phyloP scores from a whole-genome alignment of 2,797 vertebrate species.

The Clarias pachynema region DNA sequence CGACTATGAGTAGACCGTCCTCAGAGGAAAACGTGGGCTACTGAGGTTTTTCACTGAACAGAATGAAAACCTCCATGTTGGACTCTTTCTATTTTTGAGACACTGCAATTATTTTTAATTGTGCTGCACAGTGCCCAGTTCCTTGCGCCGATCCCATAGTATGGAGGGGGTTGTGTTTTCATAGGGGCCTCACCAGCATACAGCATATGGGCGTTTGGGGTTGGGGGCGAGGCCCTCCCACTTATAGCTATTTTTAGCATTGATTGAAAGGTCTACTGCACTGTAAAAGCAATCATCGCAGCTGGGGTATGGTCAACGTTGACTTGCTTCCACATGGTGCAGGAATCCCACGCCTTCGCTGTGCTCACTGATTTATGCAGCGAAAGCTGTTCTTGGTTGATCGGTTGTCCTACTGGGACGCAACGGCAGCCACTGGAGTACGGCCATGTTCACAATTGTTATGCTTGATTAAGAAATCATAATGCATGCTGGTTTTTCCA shows the following conservation, averaged over 20 bases:
- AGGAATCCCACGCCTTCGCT: background rate
- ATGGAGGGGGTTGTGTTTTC: constrained; percentile 61
- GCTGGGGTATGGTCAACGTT: constrained; percentile 19
- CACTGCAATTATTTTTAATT: constrained; percentile 76
- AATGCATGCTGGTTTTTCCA: background rate
- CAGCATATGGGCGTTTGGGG: constrained; percentile 58
- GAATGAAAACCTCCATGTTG: constrained; percentile 10
- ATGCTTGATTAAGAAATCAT: background rate
- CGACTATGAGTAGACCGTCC: background rate
- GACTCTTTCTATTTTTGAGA: constrained; percentile 69
- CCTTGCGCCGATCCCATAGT: constrained; percentile 58
- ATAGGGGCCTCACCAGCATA: constrained; percentile 55
- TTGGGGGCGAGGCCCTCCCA: constrained; percentile 59
- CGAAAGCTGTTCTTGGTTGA: background rate
- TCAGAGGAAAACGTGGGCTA: background rate
- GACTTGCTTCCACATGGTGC: background rate
- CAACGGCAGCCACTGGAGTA: background rate
- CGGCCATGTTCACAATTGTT: background rate
- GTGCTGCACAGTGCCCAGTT: constrained; percentile 65
- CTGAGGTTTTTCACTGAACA: constrained; percentile 1
- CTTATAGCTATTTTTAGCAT: constrained; percentile 76
- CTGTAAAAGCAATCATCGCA: constrained; percentile 73
- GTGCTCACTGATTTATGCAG: background rate
- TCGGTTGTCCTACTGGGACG: background rate
- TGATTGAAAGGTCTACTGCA: constrained; percentile 66